Percentiles rank a stretch among this genome's conserved stretches.
Conservation (phyloP, 2,797 vertebrate species). For the Acrocephalus scirpaceus region DNA sequence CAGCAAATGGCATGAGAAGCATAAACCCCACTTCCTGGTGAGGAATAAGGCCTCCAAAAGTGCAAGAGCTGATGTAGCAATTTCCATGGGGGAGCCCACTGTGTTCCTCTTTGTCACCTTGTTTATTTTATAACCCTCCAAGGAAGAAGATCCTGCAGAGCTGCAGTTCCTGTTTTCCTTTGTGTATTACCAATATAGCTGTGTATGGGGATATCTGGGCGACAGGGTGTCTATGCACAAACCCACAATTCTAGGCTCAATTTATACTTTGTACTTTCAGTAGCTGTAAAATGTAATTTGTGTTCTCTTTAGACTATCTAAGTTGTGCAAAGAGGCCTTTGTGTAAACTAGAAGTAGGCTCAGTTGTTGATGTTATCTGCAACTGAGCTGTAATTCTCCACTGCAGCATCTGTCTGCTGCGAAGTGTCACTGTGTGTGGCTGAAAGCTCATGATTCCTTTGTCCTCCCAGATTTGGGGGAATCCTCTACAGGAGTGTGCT, state of each 20-base stretch:
- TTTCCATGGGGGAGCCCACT: background rate
- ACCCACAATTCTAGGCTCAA: background rate
- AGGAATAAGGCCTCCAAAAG: background rate
- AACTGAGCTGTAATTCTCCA: background rate
- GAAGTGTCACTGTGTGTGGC: background rate
- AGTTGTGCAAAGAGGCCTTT: background rate
- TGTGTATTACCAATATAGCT: background rate
- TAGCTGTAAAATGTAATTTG: background rate
- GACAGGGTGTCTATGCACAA: background rate
- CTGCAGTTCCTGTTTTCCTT: background rate
- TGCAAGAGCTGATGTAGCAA: background rate
- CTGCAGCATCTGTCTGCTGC: background rate
- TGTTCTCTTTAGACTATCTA: background rate
- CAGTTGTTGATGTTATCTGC: background rate
- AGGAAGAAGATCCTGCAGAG: background rate
- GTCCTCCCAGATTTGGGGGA: background rate
- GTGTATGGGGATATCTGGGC: background rate
- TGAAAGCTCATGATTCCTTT: background rate
- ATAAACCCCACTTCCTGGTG: background rate
- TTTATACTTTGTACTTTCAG: background rate
- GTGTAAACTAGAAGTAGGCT: background rate
- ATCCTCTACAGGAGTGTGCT: background rate
- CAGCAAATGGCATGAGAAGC: background rate
- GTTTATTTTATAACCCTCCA: slow-evolving; percentile 8
- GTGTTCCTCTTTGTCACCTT: background rate